phyloP scores from a whole-genome alignment of 2,888 invertebrate genomes.

The Phorcus lineatus region DNA sequence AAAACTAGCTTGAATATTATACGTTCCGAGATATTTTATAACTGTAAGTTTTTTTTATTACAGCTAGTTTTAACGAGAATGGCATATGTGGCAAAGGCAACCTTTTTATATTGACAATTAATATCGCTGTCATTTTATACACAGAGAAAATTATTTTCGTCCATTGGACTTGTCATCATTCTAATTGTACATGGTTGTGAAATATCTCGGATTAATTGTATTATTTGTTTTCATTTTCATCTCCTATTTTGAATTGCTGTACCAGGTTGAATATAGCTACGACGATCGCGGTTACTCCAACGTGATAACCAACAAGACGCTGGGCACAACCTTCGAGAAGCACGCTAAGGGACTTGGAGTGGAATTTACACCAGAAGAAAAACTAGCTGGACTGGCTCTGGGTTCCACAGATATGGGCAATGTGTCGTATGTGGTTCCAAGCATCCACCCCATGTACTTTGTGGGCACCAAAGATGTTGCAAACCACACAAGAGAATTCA shows the following conservation, averaged over 20 bases:
- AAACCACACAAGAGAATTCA: slow-evolving; percentile 66
- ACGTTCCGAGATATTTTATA: too few species aligned
- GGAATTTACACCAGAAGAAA: slow-evolving; percentile 48
- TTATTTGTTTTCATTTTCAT: background rate
- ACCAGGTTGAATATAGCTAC: slow-evolving; percentile 56
- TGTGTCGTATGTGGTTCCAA: slow-evolving; percentile 70
- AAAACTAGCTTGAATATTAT: too few species aligned
- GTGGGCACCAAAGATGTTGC: slow-evolving; percentile 61
- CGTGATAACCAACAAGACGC: slow-evolving; percentile 64
- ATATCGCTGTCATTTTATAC: too few species aligned
- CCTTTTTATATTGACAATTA: too few species aligned
- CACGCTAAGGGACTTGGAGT: slow-evolving; percentile 62
- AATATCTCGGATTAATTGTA: background rate
- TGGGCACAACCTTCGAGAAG: slow-evolving; percentile 62
- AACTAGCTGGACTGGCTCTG: background rate
- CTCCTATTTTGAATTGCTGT: slow-evolving; percentile 40
- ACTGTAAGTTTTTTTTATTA: too few species aligned
- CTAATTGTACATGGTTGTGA: too few species aligned
- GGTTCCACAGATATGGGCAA: slow-evolving; percentile 73
- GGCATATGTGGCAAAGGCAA: too few species aligned
- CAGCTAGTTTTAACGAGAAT: too few species aligned
- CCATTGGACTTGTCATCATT: background rate
- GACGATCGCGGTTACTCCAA: slow-evolving; percentile 57
- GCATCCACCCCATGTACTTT: slow-evolving; percentile 68
- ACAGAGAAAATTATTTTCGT: too few species aligned